Percentiles rank a stretch among this genome's conserved stretches.
These are phyloP conservation scores for Eudemis profundana DNA, from an alignment of 2,888 invertebrate genomes.

Conservation along the genomic window DNA sequence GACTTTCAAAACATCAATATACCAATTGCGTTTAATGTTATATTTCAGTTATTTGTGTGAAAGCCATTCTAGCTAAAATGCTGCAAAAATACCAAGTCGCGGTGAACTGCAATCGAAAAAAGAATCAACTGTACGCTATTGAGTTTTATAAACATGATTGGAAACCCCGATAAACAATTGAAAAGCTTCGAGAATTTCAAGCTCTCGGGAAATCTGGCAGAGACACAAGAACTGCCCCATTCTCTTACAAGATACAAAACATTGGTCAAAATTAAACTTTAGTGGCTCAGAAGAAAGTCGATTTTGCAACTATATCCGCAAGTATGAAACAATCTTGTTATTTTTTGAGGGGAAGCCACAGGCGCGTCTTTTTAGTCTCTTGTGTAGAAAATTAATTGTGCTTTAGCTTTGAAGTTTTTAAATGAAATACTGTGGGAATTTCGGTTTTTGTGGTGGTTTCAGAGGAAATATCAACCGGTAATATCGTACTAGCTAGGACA, in stretches of 20 bases:
- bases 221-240: neutral
- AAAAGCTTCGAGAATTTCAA: constrained; percentile 23
- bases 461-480: neutral
- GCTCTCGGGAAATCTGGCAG: constrained; percentile 36
- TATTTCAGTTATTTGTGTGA: constrained; percentile 7
- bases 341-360: neutral
- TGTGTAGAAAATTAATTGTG: constrained; percentile 10
- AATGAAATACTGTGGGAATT: neutral
- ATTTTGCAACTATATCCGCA: neutral
- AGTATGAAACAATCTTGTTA: constrained; percentile 11
- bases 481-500: too few relatives aligned
- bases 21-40: too few relatives aligned
- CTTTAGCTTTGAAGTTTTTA: neutral
- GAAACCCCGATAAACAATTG: constrained; percentile 27
- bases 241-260: neutral
- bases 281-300: neutral
- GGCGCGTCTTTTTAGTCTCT: constrained; percentile 1
- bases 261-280: constrained; percentile 2
- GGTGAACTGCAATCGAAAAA: constrained; percentile 14
- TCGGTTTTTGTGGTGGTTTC: neutral
- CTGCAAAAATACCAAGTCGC: neutral
- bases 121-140: constrained; percentile 21
- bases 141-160: constrained; percentile 34
- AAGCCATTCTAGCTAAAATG: neutral
- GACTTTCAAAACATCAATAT: too few relatives aligned